Evolutionary conservation across 2,797 vertebrate species (phyloP).

Genomic region (Coluber constrictor): DNA sequence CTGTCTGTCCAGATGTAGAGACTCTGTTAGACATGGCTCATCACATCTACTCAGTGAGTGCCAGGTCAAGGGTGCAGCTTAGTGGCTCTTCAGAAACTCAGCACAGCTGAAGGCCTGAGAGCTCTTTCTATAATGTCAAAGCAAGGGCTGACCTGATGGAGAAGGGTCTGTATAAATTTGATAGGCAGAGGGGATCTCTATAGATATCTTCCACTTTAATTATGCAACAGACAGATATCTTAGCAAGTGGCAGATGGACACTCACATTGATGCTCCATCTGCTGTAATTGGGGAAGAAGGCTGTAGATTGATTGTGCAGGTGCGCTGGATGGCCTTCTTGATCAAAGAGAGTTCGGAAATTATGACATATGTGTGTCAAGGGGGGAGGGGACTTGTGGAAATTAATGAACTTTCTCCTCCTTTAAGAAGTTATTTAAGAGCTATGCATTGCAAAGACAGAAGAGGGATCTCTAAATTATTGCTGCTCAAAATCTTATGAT

Average conservation of each 20-base stretch:
- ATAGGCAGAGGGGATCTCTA: neutral
- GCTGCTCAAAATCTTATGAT: neutral
- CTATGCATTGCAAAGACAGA: neutral
- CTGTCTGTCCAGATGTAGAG: conserved; percentile 6
- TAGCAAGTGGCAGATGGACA: conserved; percentile 11
- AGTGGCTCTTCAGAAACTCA: neutral
- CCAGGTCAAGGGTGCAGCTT: neutral
- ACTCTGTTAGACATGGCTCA: neutral
- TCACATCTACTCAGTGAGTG: neutral
- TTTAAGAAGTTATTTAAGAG: neutral
- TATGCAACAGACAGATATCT: conserved; percentile 14
- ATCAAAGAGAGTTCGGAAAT: conserved; percentile 8
- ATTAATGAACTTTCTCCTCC: neutral
- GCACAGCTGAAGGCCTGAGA: neutral
- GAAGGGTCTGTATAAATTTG: neutral
- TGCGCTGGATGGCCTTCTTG: neutral
- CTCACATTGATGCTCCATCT: conserved; percentile 21
- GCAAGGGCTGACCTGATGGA: neutral
- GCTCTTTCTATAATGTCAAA: neutral
- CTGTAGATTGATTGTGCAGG: conserved; percentile 22
- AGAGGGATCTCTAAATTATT: neutral
- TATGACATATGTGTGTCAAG: neutral
- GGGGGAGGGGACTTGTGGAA: neutral
- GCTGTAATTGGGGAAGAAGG: neutral
- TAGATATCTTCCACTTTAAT: conserved; percentile 14